Evolutionary conservation across 2,113 vertebrate genomes (phyloP).

Genomic region (Muscicapa adusta): DNA sequence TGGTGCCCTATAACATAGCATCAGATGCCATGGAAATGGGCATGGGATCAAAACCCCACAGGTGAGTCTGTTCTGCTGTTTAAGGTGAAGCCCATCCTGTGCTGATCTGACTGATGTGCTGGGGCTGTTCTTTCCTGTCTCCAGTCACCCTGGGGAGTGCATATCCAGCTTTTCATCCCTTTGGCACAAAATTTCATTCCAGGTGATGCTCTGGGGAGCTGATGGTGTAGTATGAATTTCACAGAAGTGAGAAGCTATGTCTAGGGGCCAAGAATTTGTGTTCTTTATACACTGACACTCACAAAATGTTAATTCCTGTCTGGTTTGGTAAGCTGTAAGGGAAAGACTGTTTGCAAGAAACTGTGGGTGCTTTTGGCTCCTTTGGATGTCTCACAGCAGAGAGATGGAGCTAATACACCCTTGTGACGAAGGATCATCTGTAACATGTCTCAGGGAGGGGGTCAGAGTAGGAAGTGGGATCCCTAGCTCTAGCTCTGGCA

Average conservation of each 20-base stretch:
- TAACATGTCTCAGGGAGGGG: background rate
- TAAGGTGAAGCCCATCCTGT: background rate
- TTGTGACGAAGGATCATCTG: background rate
- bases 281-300: background rate
- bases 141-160: background rate
- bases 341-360: background rate
- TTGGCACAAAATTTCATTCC: background rate
- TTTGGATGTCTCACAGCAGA: background rate
- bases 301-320: background rate
- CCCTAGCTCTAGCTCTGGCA: background rate
- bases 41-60: background rate
- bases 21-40: background rate
- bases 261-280: background rate
- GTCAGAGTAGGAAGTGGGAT: background rate
- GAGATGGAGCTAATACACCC: background rate
- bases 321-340: background rate
- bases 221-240: background rate
- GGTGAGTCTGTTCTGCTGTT: background rate
- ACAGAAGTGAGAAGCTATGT: background rate
- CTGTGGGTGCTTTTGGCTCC: background rate
- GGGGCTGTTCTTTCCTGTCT: rapidly evolving
- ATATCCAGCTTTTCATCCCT: background rate
- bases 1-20: background rate
- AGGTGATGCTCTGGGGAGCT: background rate
- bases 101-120: background rate